Base-by-base conservation (phyloP, 64 coral and sea anemone genomes). In the Pocillopora damicornis region DNA sequence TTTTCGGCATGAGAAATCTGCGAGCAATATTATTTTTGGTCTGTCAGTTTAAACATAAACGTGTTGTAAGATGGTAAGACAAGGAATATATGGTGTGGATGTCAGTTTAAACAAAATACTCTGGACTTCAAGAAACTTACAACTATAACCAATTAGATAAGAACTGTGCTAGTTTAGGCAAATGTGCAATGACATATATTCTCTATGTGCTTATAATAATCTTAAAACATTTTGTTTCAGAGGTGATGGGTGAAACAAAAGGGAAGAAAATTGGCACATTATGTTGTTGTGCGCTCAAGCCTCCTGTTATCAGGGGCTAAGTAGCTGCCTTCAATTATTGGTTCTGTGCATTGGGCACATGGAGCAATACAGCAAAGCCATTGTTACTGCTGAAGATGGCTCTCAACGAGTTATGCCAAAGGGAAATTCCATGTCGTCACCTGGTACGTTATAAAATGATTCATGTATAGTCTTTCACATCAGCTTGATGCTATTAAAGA, bases 231-330 rank as follows among this genome's bases (percentile, higher is more conserved):
- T 63, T 83, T 35, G 9, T 83, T 83, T 14, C 61, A 83, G 80
- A 83, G 30, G 30, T 62, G 61, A 66, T 62, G 61, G 20, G 80
- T 35, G 80, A 83, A 65, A 83, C 18, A 22, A 83, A 83, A 65
- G 61, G 80, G 4, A 83, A 83, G 56, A 83, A 30, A 65, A 65
- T 83, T 15, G 80, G 80, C 7, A 74, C 73, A 74, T 34, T 74
- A 74, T 30, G 73, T 9, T 74, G 71, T 12, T 26, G 71, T 74
- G 71, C n/a, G 7, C 71, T 74, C 23, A 74, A 74, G 23, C 73
- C 18, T 36, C 73, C 73, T 35, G 73, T 74, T 35, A 34, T 74
- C 20, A 74, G 73, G 20, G 73, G 73, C 73, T 15, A 74, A 14
- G 23, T 30, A 35, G 73, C 73, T 14, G 73, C 73, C 35, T 74